Evolutionary conservation across 1,140 invertebrate genomes (phyloP).

Genomic region (Platyscapa corneri): DNA sequence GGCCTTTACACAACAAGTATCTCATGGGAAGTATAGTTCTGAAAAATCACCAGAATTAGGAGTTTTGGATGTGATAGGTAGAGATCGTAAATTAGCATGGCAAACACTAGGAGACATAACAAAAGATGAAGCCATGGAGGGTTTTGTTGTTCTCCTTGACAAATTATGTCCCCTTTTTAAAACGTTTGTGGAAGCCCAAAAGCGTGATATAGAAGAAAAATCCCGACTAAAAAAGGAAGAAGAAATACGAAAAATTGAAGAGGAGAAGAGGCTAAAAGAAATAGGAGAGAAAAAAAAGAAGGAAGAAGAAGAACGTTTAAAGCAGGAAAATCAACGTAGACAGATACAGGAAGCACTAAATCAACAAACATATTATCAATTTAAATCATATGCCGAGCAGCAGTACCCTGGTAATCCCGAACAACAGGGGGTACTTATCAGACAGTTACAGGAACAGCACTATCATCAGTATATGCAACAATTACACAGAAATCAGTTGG

Average conservation of each 20-base stretch:
- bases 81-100: conserved; percentile 94
- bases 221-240: conserved; percentile 75
- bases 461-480: conserved; percentile 98
- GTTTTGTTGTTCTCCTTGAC: conserved; percentile 92
- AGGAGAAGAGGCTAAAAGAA: conserved; percentile 75
- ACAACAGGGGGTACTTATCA: conserved; percentile 93
- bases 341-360: conserved; percentile 97
- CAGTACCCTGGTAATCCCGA: conserved; percentile 95
- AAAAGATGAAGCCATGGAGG: conserved; percentile 90
- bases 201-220: conserved; percentile 88
- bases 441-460: conserved; percentile 96
- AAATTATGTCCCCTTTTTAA: conserved; percentile 91
- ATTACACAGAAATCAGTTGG: conserved; percentile 80
- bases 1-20: conserved; percentile 93
- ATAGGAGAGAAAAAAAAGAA: conserved; percentile 79
- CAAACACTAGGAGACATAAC: conserved; percentile 90
- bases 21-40: conserved; percentile 86
- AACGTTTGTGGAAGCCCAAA: conserved; percentile 93
- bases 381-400: conserved; percentile 94
- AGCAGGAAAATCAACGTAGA: conserved; percentile 79
- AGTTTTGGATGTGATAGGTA: conserved; percentile 95
- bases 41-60: conserved; percentile 89
- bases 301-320: conserved; percentile 77
- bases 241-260: conserved; percentile 73
- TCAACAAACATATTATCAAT: conserved; percentile 96